Evolutionary conservation across 2,113 vertebrate genomes (phyloP).

Genomic region (Scomber scombrus): DNA sequence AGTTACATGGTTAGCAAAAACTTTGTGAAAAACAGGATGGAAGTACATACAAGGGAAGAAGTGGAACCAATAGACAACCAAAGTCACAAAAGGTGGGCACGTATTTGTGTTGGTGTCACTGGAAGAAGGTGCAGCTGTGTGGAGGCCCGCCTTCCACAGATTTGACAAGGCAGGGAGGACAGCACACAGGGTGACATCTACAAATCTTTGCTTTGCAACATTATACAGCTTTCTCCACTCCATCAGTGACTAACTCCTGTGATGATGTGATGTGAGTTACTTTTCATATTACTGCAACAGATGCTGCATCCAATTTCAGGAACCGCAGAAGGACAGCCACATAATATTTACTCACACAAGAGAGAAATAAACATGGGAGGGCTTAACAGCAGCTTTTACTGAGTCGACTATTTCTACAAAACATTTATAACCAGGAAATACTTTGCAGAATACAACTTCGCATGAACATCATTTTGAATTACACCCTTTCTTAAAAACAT

Average conservation of each 20-base stretch:
- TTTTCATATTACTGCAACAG: background rate
- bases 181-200: no score
- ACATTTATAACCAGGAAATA: slow-evolving; percentile 77
- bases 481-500: slow-evolving; percentile 73
- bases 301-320: background rate
- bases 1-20: no score
- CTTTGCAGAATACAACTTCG: slow-evolving; percentile 82
- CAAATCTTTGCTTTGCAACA: no score
- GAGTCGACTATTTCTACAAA: slow-evolving; percentile 81
- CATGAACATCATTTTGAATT: slow-evolving; percentile 75
- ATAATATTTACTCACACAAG: background rate
- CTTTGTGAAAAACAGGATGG: no score
- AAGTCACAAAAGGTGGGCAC: no score
- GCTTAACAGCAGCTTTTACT: slow-evolving; percentile 80
- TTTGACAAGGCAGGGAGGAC: no score
- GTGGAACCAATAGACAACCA: no score
- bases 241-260: background rate
- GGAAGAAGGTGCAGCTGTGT: no score
- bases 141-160: no score
- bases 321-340: background rate
- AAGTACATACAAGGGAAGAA: no score
- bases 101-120: no score
- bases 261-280: background rate
- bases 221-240: no score
- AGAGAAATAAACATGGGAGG: background rate